Percentiles rank a stretch among this genome's conserved stretches.
phyloP scores from a whole-genome alignment of 2,797 vertebrate genomes.

The Lacerta viridis region DNA sequence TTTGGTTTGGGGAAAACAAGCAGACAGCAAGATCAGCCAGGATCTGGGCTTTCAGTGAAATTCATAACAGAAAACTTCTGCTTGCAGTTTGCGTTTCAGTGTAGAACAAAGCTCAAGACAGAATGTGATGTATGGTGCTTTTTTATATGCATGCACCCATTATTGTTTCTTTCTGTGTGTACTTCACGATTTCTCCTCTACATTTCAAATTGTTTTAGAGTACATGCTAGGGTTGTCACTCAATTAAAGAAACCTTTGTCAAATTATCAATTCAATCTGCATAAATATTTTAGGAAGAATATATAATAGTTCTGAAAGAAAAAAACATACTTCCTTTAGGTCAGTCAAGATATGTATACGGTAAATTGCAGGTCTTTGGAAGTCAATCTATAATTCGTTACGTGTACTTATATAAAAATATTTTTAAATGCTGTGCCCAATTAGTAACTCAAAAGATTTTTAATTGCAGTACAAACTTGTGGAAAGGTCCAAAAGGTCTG shows the following conservation, averaged over 20 bases:
- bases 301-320: not conserved
- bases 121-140: not conserved
- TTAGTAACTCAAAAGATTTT: too few relatives aligned
- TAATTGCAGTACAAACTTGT: too few relatives aligned
- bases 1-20: not conserved
- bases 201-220: not conserved
- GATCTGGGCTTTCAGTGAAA: not conserved
- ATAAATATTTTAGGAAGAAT: not conserved
- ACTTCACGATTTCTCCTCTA: not conserved
- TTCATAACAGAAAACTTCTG: not conserved
- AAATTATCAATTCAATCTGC: not conserved
- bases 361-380: not conserved
- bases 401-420: not conserved
- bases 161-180: not conserved
- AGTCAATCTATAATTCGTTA: not conserved
- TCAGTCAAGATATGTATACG: not conserved
- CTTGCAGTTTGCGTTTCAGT: not conserved
- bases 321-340: not conserved
- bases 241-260: not conserved
- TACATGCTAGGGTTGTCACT: not conserved
- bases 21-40: not conserved
- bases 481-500: too few relatives aligned
- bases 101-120: conserved; percentile 3
- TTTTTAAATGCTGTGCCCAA: not conserved
- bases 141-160: not conserved